Conservation (phyloP, 1,140 invertebrate genomes). For the Danaus plexippus region DNA sequence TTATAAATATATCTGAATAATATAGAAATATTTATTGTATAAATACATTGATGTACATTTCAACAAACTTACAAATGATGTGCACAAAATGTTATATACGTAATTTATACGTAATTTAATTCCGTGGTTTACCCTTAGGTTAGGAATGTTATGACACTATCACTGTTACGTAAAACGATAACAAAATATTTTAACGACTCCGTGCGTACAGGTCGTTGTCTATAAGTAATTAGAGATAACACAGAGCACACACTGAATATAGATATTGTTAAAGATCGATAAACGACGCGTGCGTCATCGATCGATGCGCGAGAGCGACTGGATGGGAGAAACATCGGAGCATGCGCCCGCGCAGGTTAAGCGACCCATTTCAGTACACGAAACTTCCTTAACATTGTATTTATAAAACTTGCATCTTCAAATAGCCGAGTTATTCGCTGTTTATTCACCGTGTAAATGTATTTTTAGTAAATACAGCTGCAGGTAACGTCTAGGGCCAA, state of each 20-base stretch:
- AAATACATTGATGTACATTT: no score
- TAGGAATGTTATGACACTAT: constrained; percentile 47
- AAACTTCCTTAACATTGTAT: no score
- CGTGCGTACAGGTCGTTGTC: constrained; percentile 8
- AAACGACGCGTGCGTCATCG: constrained; percentile 21
- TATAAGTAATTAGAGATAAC: constrained; percentile 14
- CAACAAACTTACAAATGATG: no score
- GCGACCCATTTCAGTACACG: constrained; percentile 31
- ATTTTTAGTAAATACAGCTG: constrained; percentile 63
- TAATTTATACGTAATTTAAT: neutral
- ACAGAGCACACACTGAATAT: constrained; percentile 24
- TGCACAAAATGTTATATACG: no score
- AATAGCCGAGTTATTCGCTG: constrained; percentile 25
- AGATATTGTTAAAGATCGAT: constrained; percentile 41
- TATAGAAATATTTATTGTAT: no score
- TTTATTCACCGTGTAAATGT: constrained; percentile 61
- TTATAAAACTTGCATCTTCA: no score
- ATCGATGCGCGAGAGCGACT: constrained; percentile 64
- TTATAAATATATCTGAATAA: no score
- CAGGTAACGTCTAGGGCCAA: constrained; percentile 62
- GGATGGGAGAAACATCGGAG: constrained; percentile 40
- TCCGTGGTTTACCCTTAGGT: constrained; percentile 19
- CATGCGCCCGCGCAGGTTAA: constrained; percentile 55
- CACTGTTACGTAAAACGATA: constrained; percentile 35
- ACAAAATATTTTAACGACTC: constrained; percentile 10